phyloP scores from a whole-genome alignment of 2,888 invertebrate genomes.

The Margaritifera margaritifera region DNA sequence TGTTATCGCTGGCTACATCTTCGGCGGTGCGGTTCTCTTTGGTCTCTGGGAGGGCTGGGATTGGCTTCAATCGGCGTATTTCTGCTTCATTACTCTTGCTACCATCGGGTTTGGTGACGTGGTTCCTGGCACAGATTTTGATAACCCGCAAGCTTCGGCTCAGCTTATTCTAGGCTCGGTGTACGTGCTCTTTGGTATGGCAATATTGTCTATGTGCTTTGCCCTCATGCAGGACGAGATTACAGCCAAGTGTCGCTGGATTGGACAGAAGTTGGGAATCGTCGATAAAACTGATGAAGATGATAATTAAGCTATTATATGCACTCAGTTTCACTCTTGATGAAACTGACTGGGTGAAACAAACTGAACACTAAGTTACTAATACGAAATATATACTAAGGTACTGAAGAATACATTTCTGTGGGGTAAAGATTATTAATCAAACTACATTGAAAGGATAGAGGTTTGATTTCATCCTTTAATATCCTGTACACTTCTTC shows the following conservation, averaged over 20 bases:
- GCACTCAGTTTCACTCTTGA: not conserved
- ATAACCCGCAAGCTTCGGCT: constrained; percentile 61
- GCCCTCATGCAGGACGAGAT: constrained; percentile 73
- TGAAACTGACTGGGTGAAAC: too few species aligned
- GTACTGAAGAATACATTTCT: too few species aligned
- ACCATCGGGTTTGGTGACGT: constrained; percentile 73
- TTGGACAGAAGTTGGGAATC: constrained; percentile 69
- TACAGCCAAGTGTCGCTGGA: constrained; percentile 70
- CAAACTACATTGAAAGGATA: too few species aligned
- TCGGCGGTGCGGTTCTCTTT: constrained; percentile 71
- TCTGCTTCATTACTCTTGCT: constrained; percentile 72
- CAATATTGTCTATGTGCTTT: constrained; percentile 73
- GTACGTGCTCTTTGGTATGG: constrained; percentile 72
- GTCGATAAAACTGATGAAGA: constrained; percentile 59
- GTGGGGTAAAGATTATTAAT: too few species aligned
- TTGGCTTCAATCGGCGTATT: constrained; percentile 69
- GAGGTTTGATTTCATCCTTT: too few species aligned
- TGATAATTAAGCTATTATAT: constrained; percentile 7
- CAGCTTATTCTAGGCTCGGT: constrained; percentile 67
- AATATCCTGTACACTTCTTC: too few species aligned
- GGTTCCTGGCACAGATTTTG: constrained; percentile 66
- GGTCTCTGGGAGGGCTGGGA: constrained; percentile 72
- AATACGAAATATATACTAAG: too few species aligned
- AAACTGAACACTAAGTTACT: too few species aligned
- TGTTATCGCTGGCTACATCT: constrained; percentile 70